Evolutionary conservation across 1,140 invertebrate species (phyloP).

Genomic region (Brevipalpus yothersi): DNA sequence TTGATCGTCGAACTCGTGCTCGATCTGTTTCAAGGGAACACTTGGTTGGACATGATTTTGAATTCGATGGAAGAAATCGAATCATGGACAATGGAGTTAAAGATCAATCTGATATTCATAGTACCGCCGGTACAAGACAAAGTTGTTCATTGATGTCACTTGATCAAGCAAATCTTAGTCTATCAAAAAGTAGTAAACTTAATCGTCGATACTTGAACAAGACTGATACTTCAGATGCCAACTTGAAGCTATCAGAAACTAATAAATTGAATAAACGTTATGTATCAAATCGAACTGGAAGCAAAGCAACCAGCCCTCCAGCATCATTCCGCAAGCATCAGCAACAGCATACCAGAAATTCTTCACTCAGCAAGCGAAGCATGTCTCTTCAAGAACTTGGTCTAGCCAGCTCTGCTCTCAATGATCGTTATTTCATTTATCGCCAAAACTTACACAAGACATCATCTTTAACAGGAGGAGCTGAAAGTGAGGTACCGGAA

Average conservation of each 20-base stretch:
- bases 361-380: constrained; percentile 2
- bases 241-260: constrained; percentile 37
- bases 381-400: constrained; percentile 13
- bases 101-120: too few species aligned
- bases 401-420: constrained; percentile 14
- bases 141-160: neutral
- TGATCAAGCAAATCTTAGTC: constrained; percentile 12
- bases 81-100: neutral
- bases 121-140: neutral
- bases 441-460: constrained; percentile 11
- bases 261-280: constrained; percentile 66
- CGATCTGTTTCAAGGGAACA: constrained; percentile 2
- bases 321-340: neutral
- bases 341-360: neutral
- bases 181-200: constrained; percentile 56
- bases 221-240: constrained; percentile 13
- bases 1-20: neutral
- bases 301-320: neutral
- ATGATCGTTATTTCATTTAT: constrained; percentile 15
- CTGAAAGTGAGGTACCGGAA: neutral
- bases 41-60: neutral
- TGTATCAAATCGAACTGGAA: neutral
- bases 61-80: neutral
- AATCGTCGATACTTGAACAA: constrained; percentile 64
- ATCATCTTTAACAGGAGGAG: constrained; percentile 5